Evolutionary conservation across 2,113 vertebrate genomes (phyloP).

Genomic region (Plestiodon gilberti): DNA sequence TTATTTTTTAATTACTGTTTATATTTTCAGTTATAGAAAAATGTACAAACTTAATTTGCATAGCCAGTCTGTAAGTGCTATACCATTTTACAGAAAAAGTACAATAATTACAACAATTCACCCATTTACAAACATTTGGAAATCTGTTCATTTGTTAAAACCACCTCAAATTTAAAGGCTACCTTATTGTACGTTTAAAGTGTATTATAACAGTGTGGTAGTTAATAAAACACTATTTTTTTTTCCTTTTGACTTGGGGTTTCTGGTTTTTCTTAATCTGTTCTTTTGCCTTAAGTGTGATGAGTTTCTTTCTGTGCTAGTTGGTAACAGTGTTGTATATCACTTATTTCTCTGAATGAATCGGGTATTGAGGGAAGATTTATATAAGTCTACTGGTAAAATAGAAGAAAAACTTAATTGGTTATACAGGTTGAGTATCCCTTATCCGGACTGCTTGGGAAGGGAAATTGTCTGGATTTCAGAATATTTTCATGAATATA

Average conservation of each 20-base stretch:
- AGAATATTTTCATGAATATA: too few species aligned
- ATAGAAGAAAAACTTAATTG: too few species aligned
- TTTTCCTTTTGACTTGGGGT: constrained; percentile 80
- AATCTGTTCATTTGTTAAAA: constrained; percentile 84
- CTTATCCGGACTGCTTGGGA: too few species aligned
- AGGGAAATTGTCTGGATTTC: too few species aligned
- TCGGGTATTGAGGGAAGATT: too few species aligned
- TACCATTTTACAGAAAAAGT: constrained; percentile 82
- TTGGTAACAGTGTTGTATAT: background rate
- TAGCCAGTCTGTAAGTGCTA: constrained; percentile 86
- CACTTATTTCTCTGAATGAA: background rate
- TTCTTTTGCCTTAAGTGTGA: constrained; percentile 38
- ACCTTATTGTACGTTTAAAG: constrained; percentile 88
- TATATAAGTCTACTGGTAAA: too few species aligned
- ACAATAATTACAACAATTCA: constrained; percentile 83
- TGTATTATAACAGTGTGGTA: constrained; percentile 87
- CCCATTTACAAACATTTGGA: constrained; percentile 83
- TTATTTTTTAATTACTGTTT: constrained; percentile 90
- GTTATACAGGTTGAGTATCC: too few species aligned
- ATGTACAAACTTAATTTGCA: constrained; percentile 86
- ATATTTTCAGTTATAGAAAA: constrained; percentile 87
- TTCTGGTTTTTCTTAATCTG: constrained; percentile 75
- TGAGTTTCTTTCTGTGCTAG: background rate
- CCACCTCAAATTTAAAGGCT: constrained; percentile 85
- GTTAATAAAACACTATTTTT: constrained; percentile 91